Percentiles rank a stretch among this genome's conserved stretches.
Conservation (phyloP, 1,140 invertebrate genomes). For the Ceratosolen solmsi region DNA sequence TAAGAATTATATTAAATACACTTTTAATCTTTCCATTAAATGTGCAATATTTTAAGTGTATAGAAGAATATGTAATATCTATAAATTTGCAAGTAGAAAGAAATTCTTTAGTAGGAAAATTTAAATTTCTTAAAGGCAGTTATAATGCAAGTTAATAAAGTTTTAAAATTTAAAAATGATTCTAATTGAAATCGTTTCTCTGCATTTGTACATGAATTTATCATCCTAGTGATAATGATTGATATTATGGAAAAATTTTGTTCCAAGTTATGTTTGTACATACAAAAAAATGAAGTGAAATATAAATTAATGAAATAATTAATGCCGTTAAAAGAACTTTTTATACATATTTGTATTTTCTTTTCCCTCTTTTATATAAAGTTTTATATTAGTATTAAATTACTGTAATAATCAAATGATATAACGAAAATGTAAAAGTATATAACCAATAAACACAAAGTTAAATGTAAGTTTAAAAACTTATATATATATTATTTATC, state of each 20-base stretch:
- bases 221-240: slow-evolving; percentile 20
- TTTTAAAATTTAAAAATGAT: slow-evolving; percentile 20
- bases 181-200: slow-evolving; percentile 24
- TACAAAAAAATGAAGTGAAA: slow-evolving; percentile 38
- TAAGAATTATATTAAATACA: slow-evolving; percentile 29
- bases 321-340: slow-evolving; percentile 23
- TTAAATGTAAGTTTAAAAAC: slow-evolving; percentile 33
- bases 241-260: slow-evolving; percentile 20
- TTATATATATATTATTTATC: slow-evolving; percentile 44
- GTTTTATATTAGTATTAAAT: neutral
- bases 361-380: slow-evolving; percentile 3
- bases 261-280: slow-evolving; percentile 39
- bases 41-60: slow-evolving; percentile 28
- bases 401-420: neutral
- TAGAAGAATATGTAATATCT: slow-evolving; percentile 15
- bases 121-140: neutral
- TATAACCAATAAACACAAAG: neutral
- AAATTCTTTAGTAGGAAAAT: slow-evolving; percentile 4
- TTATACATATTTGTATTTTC: slow-evolving; percentile 22
- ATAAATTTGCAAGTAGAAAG: neutral
- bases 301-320: slow-evolving; percentile 39
- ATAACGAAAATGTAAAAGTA: slow-evolving; percentile 5
- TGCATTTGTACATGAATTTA: slow-evolving; percentile 32
- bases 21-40: slow-evolving; percentile 13
- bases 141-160: slow-evolving; percentile 16